Percentiles rank a stretch among this genome's conserved stretches.
phyloP scores from a whole-genome alignment of 2,113 vertebrate species.

The Callocephalon fimbriatum region DNA sequence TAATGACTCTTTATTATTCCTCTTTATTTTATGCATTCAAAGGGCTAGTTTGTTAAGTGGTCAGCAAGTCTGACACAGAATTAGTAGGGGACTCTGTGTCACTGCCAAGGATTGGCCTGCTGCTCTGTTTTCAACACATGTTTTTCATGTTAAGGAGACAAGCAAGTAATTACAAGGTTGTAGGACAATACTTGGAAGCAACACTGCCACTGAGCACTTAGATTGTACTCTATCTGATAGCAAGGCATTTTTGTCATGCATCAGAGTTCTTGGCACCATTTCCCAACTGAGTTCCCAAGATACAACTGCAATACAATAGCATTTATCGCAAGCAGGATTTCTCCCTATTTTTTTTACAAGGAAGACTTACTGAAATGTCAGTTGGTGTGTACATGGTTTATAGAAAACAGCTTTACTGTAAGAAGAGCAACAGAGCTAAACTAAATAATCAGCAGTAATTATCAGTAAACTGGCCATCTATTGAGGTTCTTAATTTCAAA shows the following conservation, averaged over 20 bases:
- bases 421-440: not conserved
- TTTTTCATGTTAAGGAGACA: not conserved
- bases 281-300: not conserved
- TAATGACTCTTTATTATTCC: not conserved
- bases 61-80: not conserved
- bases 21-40: not conserved
- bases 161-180: not conserved
- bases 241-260: not conserved
- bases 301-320: not conserved
- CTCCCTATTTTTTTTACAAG: not conserved
- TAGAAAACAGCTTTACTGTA: not conserved
- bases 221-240: not conserved
- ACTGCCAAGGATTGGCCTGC: not conserved
- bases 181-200: constrained; percentile 59
- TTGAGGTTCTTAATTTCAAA: not conserved
- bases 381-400: not conserved
- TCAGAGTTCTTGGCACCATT: not conserved
- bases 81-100: not conserved
- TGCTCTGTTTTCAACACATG: not conserved
- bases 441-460: not conserved
- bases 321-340: not conserved
- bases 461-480: not conserved
- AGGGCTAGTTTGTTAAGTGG: not conserved
- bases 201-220: not conserved
- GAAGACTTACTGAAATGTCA: not conserved